These are phyloP conservation scores for Chironex yamaguchii DNA, from an alignment of 30 jellyfish, hydroid and myxozoan genomes.

Conservation along the genomic window DNA sequence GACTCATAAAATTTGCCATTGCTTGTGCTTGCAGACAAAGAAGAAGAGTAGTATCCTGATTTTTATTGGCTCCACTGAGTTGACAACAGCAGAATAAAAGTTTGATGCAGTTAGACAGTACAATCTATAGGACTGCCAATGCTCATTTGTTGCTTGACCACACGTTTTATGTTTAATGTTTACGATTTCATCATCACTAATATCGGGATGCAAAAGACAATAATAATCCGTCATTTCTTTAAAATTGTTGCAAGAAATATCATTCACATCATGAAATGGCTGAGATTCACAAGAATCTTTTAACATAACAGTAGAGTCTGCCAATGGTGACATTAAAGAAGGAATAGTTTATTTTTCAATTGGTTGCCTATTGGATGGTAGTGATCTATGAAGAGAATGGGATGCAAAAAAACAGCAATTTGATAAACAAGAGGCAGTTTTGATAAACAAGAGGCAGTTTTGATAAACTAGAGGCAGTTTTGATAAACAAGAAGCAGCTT, in stretches of 20 bases:
- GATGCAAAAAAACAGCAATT: too few species aligned
- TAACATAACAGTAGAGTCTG: too few species aligned
- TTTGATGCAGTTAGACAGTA: slow-evolving; percentile 29
- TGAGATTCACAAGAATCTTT: too few species aligned
- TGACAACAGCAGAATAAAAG: slow-evolving; percentile 24
- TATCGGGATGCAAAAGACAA: not conserved
- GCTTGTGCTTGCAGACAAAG: not conserved
- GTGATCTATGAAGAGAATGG: too few species aligned
- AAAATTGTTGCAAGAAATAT: slow-evolving; percentile 5
- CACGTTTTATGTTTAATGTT: slow-evolving; percentile 12
- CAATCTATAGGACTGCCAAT: slow-evolving; percentile 25
- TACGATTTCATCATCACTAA: slow-evolving; percentile 2
- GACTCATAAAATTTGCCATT: slow-evolving; percentile 22
- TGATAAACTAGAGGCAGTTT: too few species aligned
- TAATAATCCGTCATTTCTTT: slow-evolving; percentile 5
- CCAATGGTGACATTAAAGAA: too few species aligned
- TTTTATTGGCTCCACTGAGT: slow-evolving; percentile 13
- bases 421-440: too few species aligned
- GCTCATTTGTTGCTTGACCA: slow-evolving; percentile 34
- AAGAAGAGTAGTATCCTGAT: slow-evolving; percentile 1
- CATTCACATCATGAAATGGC: slow-evolving; percentile 1
- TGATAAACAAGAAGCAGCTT: too few species aligned
- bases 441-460: too few species aligned
- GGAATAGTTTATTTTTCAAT: too few species aligned
- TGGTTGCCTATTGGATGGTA: too few species aligned